These are phyloP conservation scores for Alfaro cultratus DNA, from an alignment of 2,797 vertebrate species.

Conservation along the genomic window DNA sequence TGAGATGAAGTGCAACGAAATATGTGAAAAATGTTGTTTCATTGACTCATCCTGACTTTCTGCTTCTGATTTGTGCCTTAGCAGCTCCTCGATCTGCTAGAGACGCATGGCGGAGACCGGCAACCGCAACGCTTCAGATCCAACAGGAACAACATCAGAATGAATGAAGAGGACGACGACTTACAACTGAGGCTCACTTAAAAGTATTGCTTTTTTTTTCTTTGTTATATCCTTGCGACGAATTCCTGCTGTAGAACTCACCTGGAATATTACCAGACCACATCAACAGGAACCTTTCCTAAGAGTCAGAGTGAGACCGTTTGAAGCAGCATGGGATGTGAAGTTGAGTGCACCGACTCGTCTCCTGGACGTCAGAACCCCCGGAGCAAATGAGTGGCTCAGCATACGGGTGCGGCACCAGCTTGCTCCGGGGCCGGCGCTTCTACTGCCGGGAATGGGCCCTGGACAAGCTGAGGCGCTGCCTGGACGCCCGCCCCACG, in stretches of 20 bases:
- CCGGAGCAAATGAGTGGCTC: constrained; percentile 70
- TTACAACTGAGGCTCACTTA: constrained; percentile 33
- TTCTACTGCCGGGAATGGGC: constrained; percentile 89
- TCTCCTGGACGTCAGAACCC: constrained; percentile 33
- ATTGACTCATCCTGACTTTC: constrained; percentile 35
- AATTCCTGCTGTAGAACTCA: constrained; percentile 17
- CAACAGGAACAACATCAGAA: not conserved
- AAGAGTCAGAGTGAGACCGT: not conserved
- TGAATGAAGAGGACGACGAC: constrained; percentile 12
- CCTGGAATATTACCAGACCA: constrained; percentile 26
- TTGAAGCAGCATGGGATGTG: constrained; percentile 66
- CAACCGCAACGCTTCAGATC: constrained; percentile 11
- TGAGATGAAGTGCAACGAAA: constrained; percentile 44
- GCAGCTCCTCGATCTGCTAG: constrained; percentile 22
- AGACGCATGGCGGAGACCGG: constrained; percentile 13
- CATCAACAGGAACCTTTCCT: constrained; percentile 19
- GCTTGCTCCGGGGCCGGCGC: constrained; percentile 77
- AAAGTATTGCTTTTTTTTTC: constrained; percentile 15
- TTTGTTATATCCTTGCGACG: constrained; percentile 1
- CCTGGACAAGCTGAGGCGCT: constrained; percentile 81
- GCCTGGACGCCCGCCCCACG: constrained; percentile 69
- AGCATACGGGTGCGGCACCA: constrained; percentile 61
- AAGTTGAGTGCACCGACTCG: constrained; percentile 31
- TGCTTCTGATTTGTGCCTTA: constrained; percentile 46
- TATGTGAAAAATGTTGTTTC: constrained; percentile 43